Percentiles rank a stretch among this genome's conserved stretches.
Evolutionary conservation across 2,888 invertebrate genomes (phyloP).

Genomic region (Drosophila putrida): DNA sequence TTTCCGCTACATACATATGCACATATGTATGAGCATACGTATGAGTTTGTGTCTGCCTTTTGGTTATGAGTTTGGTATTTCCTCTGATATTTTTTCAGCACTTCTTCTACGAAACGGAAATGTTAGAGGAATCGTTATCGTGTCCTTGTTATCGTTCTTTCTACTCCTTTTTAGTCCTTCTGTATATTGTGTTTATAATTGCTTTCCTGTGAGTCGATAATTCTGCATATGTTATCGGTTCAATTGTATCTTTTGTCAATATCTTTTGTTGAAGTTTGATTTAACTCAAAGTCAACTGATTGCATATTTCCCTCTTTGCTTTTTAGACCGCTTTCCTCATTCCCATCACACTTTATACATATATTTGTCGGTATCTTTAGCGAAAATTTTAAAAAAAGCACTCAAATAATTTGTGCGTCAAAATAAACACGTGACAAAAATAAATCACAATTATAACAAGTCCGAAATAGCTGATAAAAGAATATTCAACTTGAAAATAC

Average conservation of each 20-base stretch:
- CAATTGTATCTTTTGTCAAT: slow-evolving; percentile 7
- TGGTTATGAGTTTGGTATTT: slow-evolving; percentile 39
- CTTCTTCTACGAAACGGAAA: slow-evolving; percentile 40
- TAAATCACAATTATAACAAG: slow-evolving; percentile 64
- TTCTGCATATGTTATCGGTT: slow-evolving; percentile 11
- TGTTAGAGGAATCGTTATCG: slow-evolving; percentile 33
- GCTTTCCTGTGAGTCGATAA: slow-evolving; percentile 16
- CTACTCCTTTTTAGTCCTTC: slow-evolving; percentile 4
- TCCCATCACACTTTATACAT: background rate
- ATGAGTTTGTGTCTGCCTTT: slow-evolving; percentile 14
- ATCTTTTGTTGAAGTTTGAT: background rate
- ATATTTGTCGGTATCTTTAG: slow-evolving; percentile 3
- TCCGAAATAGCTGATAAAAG: background rate
- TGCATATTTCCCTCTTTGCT: background rate
- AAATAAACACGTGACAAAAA: slow-evolving; percentile 69
- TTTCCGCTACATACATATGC: slow-evolving; percentile 32
- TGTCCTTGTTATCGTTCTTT: slow-evolving; percentile 4
- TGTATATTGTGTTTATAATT: slow-evolving; percentile 7
- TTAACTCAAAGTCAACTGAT: slow-evolving; percentile 9
- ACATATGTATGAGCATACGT: background rate
- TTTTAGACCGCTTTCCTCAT: background rate
- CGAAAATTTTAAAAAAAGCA: slow-evolving; percentile 35
- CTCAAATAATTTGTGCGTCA: slow-evolving; percentile 53
- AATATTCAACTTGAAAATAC: background rate
- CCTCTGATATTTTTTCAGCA: slow-evolving; percentile 20